These are phyloP conservation scores for Pandemis corylana DNA, from an alignment of 2,888 invertebrate genomes.

Conservation along the genomic window DNA sequence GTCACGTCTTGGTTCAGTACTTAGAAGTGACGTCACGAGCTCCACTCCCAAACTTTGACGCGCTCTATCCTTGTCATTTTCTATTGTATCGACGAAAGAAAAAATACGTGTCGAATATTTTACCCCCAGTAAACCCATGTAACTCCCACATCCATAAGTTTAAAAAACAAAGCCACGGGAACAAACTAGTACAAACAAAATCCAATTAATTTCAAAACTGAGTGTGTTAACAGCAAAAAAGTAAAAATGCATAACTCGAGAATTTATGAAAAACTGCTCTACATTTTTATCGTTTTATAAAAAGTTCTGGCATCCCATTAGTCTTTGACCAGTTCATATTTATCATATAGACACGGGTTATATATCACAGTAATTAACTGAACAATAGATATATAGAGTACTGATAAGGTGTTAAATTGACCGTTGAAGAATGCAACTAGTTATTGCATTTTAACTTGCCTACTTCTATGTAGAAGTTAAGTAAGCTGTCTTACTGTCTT, in stretches of 20 bases:
- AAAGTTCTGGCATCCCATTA: neutral
- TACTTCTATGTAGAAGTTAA: neutral
- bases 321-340: constrained; percentile 12
- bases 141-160: no score
- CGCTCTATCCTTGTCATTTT: no score
- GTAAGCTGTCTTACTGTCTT: neutral
- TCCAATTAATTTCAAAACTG: neutral
- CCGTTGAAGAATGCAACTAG: constrained; percentile 37
- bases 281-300: neutral
- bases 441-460: neutral
- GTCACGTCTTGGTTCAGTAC: no score
- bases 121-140: no score
- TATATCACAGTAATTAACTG: constrained; percentile 28
- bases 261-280: neutral
- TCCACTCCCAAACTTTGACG: no score
- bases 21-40: no score
- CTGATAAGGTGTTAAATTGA: constrained; percentile 26
- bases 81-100: no score
- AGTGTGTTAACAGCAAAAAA: neutral
- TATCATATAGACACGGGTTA: constrained; percentile 22
- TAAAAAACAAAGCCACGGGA: no score
- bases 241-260: neutral
- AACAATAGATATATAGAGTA: constrained; percentile 1
- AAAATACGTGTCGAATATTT: no score
- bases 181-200: no score